phyloP scores from a whole-genome alignment of 2,113 vertebrate species.

The Fregata magnificens region DNA sequence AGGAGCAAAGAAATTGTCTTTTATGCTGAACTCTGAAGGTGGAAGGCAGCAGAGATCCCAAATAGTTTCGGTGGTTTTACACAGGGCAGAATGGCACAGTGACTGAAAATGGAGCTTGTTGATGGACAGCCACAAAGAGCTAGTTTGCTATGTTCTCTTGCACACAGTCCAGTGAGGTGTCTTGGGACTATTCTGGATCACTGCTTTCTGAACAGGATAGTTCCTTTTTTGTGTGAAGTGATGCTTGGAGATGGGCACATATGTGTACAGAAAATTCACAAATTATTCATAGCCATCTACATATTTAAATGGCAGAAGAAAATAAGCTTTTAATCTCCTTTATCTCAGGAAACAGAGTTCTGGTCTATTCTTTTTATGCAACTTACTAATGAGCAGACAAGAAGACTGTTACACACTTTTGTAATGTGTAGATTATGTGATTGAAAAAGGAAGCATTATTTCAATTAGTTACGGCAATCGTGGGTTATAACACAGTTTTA shows the following conservation, averaged over 20 bases:
- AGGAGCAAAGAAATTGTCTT: neutral
- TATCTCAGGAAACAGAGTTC: neutral
- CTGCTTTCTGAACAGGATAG: neutral
- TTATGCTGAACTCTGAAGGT: neutral
- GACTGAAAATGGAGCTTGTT: neutral
- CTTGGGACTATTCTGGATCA: neutral
- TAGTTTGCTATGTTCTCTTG: neutral
- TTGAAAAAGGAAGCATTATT: constrained; percentile 35
- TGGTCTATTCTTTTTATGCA: neutral
- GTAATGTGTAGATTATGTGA: neutral
- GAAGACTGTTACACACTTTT: neutral
- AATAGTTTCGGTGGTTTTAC: neutral
- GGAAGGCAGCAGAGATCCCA: neutral
- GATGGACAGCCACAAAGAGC: neutral
- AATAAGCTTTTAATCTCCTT: neutral
- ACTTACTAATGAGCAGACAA: constrained; percentile 19
- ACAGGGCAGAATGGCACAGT: neutral
- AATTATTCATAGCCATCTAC: neutral
- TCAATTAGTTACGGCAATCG: neutral
- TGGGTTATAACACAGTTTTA: constrained; percentile 25
- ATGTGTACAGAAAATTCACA: neutral
- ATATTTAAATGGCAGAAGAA: neutral
- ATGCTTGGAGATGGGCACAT: neutral
- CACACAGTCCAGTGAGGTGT: neutral
- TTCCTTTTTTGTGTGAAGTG: neutral